Conservation (phyloP, 2,113 vertebrate genomes). For the Thalassoma bifasciatum region DNA sequence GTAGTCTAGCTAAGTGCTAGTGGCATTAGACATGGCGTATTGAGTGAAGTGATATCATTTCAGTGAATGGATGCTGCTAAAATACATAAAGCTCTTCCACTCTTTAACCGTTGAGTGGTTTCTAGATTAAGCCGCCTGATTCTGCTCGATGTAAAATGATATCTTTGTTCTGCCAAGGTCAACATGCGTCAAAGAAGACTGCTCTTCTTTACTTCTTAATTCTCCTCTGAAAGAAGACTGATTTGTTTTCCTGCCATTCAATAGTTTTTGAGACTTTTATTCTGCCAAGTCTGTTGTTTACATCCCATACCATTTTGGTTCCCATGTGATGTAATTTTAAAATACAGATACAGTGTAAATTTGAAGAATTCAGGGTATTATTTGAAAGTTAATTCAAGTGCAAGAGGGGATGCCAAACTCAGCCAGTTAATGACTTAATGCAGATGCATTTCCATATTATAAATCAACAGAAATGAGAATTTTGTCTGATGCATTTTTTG, state of each 20-base stretch:
- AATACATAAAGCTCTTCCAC: slow-evolving; percentile 14
- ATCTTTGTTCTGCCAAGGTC: slow-evolving; percentile 21
- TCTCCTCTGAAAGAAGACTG: neutral
- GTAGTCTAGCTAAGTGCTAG: slow-evolving; percentile 11
- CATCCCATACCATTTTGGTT: too few species aligned
- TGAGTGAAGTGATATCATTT: slow-evolving; percentile 39
- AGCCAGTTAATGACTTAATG: too few species aligned
- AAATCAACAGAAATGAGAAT: too few species aligned
- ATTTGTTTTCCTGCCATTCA: neutral
- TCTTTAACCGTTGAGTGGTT: slow-evolving; percentile 15
- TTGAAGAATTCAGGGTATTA: too few species aligned
- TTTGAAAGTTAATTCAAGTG: neutral
- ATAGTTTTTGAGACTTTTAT: neutral
- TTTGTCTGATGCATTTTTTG: too few species aligned
- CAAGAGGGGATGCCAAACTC: neutral
- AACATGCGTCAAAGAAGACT: neutral
- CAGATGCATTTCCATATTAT: too few species aligned
- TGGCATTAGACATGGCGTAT: slow-evolving; percentile 26
- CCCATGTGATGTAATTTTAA: too few species aligned
- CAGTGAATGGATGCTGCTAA: slow-evolving; percentile 30
- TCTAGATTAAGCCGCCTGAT: slow-evolving; percentile 26
- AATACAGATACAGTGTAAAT: too few species aligned
- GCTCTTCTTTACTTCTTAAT: neutral
- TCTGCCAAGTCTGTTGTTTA: neutral
- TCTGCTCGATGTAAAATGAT: slow-evolving; percentile 39